These are phyloP conservation scores for Pitangus sulphuratus DNA, from an alignment of 2,797 vertebrate genomes.

Conservation along the genomic window DNA sequence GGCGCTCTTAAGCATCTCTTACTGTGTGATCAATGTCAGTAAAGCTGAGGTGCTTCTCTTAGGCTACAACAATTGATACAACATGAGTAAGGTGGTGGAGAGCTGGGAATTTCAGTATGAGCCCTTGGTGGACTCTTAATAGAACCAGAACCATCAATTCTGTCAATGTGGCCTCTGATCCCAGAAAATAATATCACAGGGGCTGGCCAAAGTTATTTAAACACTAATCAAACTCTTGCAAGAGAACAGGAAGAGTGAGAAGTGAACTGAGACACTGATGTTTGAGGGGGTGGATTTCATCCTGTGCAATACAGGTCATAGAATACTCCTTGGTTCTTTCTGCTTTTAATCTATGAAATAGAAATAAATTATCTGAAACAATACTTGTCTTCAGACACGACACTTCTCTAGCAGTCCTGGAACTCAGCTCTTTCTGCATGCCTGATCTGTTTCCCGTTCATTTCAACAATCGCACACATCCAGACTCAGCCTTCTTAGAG, in stretches of 20 bases:
- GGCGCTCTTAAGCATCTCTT: not conserved
- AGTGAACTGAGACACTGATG: not conserved
- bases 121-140: not conserved
- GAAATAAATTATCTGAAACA: not conserved
- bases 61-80: not conserved
- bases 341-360: not conserved
- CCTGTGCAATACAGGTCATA: not conserved
- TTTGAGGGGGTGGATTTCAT: not conserved
- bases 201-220: not conserved
- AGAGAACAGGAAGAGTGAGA: not conserved
- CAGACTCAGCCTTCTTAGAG: not conserved
- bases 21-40: not conserved
- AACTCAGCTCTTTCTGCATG: not conserved
- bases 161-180: not conserved
- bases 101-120: not conserved
- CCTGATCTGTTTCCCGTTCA: not conserved
- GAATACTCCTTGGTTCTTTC: not conserved
- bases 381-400: not conserved
- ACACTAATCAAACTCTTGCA: not conserved
- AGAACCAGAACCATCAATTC: not conserved
- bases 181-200: not conserved
- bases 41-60: not conserved
- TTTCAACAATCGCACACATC: not conserved
- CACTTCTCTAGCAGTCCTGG: not conserved
- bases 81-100: not conserved